These are phyloP conservation scores for Leptodactylus fallax DNA, from an alignment of 2,797 vertebrate genomes.

Conservation along the genomic window DNA sequence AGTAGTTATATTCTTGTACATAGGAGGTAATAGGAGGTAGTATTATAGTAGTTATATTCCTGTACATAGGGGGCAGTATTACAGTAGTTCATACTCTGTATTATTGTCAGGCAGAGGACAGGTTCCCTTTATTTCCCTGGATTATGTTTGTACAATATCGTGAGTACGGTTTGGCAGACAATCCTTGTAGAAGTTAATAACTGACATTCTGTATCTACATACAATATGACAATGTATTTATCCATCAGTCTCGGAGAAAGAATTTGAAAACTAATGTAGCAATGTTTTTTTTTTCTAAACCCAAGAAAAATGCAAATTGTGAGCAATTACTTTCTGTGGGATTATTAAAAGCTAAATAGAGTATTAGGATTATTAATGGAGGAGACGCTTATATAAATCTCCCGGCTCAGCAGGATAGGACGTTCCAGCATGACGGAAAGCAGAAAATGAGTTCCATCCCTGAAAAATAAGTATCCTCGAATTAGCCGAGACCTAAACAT, in stretches of 20 bases:
- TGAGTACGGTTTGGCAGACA: background rate
- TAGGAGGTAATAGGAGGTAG: too few species aligned
- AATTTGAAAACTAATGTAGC: slow-evolving; percentile 35
- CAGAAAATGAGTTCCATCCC: slow-evolving; percentile 39
- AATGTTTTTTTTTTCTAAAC: slow-evolving; percentile 25
- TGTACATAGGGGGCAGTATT: background rate
- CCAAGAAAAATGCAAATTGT: slow-evolving; percentile 39
- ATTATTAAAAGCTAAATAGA: slow-evolving; percentile 56
- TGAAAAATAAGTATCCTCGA: background rate
- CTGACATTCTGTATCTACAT: background rate
- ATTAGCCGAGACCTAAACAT: background rate
- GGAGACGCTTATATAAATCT: slow-evolving; percentile 37
- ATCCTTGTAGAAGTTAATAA: slow-evolving; percentile 25
- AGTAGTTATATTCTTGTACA: slow-evolving; percentile 2
- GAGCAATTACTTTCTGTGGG: slow-evolving; percentile 49
- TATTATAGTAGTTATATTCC: background rate
- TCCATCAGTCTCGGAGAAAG: background rate
- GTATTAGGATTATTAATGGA: slow-evolving; percentile 53
- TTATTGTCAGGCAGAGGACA: background rate
- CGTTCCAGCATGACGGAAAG: slow-evolving; percentile 8
- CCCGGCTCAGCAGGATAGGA: slow-evolving; percentile 22
- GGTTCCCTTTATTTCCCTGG: background rate
- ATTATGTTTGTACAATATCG: too few species aligned
- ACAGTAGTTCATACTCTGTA: background rate
- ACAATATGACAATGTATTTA: slow-evolving; percentile 22